phyloP scores from a whole-genome alignment of 1,140 invertebrate genomes.

The honey bee (Apis mellifera) region Amel_HAv3.1 CM009934.2:6694501-6695000 shows the following conservation, averaged over 20 bases:
- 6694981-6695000: neutral
- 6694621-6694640: constrained; percentile 74
- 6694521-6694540: constrained; percentile 40
- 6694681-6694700: constrained; percentile 52
- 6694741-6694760: constrained; percentile 64
- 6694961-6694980: constrained; percentile 1
- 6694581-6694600: constrained; percentile 57
- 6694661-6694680: constrained; percentile 43
- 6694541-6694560: constrained; percentile 73
- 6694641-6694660: constrained; percentile 70
- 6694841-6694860: constrained; percentile 38
- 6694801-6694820: constrained; percentile 70
- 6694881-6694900: constrained; percentile 1
- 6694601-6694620: constrained; percentile 65
- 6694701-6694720: constrained; percentile 68
- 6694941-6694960: neutral
- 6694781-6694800: constrained; percentile 66
- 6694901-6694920: neutral
- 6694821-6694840: constrained; percentile 55
- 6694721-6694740: constrained; percentile 74
- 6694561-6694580: constrained; percentile 73
- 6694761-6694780: constrained; percentile 71
- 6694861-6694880: constrained; percentile 24
- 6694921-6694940: too few relatives aligned
- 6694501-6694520: constrained; percentile 48